Conservation (phyloP, 2,113 vertebrate species). For the Gallinago media region DNA sequence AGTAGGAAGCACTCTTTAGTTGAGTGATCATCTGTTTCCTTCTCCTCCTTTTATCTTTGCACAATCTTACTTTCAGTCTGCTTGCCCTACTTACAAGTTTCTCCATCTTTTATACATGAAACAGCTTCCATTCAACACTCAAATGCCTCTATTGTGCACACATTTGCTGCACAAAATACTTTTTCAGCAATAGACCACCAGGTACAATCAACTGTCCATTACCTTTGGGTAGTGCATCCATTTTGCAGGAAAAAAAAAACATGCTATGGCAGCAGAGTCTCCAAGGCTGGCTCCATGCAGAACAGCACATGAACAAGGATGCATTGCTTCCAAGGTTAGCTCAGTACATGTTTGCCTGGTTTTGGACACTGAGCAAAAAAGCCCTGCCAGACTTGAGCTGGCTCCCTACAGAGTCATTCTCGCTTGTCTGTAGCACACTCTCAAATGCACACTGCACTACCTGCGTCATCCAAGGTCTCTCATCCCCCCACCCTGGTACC, state of each 20-base stretch:
- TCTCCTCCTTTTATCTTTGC: background rate
- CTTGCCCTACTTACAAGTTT: background rate
- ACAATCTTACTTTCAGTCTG: background rate
- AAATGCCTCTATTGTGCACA: background rate
- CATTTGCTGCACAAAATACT: rapidly evolving
- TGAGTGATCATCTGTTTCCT: background rate
- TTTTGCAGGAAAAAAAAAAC: background rate
- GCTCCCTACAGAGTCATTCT: background rate
- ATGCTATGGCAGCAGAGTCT: background rate
- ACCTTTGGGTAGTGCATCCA: background rate
- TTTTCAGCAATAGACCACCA: background rate
- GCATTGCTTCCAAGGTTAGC: background rate
- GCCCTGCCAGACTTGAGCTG: background rate
- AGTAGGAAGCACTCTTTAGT: background rate
- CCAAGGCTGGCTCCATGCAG: background rate
- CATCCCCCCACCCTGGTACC: background rate
- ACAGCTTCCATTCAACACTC: background rate
- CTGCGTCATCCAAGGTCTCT: background rate
- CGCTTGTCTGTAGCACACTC: background rate
- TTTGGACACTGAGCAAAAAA: conserved; percentile 5
- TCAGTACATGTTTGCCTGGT: background rate
- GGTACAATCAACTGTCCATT: background rate
- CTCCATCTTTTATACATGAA: background rate
- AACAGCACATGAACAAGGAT: background rate
- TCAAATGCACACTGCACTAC: background rate